phyloP scores from a whole-genome alignment of 2,113 vertebrate genomes.

The Siniperca chuatsi region DNA sequence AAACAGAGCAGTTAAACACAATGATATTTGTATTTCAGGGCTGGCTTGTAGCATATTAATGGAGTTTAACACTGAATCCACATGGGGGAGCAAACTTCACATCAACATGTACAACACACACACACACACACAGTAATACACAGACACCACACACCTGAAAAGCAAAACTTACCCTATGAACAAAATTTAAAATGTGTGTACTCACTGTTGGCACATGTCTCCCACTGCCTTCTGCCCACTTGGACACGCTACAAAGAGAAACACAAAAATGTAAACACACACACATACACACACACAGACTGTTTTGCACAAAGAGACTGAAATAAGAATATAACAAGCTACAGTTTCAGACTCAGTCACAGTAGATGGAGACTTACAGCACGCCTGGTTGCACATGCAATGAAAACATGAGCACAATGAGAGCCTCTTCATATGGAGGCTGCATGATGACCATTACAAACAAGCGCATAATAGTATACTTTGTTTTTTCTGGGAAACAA shows the following conservation, averaged over 20 bases:
- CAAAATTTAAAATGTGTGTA: constrained; percentile 30
- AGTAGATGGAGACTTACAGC: not conserved
- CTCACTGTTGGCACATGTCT: constrained; percentile 71
- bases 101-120: not conserved
- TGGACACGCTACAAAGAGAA: constrained; percentile 77
- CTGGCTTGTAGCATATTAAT: not conserved
- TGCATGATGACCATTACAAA: constrained; percentile 13
- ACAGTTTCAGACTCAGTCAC: constrained; percentile 24
- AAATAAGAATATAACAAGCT: constrained; percentile 26
- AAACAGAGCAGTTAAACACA: not conserved
- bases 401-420: constrained; percentile 29
- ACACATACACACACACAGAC: constrained; percentile 11
- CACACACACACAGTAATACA: not conserved
- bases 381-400: constrained; percentile 7
- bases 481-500: constrained; percentile 7
- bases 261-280: not conserved
- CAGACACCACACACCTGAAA: not conserved
- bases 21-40: not conserved
- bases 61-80: constrained; percentile 41
- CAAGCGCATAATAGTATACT: constrained; percentile 11
- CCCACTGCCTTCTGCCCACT: constrained; percentile 68
- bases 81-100: constrained; percentile 50
- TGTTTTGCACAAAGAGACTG: not conserved
- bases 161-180: not conserved
- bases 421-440: constrained; percentile 13